Evolutionary conservation across 2,113 vertebrate genomes (phyloP).

Genomic region (Coptodon bakossiorum): DNA sequence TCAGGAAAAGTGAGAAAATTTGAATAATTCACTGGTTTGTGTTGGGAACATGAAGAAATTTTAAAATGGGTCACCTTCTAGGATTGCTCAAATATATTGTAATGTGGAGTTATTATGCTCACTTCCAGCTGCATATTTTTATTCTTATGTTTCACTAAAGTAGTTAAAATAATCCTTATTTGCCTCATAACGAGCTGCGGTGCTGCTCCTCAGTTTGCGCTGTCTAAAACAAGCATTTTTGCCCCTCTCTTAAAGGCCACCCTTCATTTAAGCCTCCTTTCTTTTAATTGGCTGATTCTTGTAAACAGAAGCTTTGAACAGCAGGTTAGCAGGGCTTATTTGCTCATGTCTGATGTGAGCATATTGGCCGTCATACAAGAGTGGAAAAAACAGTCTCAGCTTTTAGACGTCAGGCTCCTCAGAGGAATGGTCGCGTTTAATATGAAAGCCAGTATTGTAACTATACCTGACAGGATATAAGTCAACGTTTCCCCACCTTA

Average conservation of each 20-base stretch:
- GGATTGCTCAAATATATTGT: neutral
- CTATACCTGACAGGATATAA: neutral
- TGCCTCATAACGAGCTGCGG: neutral
- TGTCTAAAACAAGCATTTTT: neutral
- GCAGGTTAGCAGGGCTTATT: neutral
- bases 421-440: neutral
- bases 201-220: neutral
- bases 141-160: neutral
- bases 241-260: neutral
- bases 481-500: neutral
- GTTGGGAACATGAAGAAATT: neutral
- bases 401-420: neutral
- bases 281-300: neutral
- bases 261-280: neutral
- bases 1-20: neutral
- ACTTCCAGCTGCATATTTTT: neutral
- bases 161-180: neutral
- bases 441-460: neutral
- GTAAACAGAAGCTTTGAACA: neutral
- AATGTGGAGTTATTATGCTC: neutral
- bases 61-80: neutral
- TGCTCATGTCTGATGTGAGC: neutral
- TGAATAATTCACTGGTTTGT: neutral
- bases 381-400: neutral
- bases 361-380: neutral